Conservation (phyloP, 2,113 vertebrate genomes). For the Aix galericulata region DNA sequence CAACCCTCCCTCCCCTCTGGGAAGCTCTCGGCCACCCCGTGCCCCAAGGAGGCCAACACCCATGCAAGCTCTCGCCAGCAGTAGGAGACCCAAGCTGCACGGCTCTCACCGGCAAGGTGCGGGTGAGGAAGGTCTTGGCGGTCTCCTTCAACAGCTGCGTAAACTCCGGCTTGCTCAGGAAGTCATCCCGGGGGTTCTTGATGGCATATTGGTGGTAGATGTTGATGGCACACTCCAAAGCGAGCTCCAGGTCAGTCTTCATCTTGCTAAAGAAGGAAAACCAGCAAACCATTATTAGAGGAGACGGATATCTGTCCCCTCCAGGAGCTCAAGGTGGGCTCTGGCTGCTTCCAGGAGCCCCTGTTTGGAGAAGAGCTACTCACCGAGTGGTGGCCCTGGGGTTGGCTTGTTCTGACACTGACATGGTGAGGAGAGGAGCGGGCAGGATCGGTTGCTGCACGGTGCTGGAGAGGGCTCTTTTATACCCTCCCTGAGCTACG, state of each 20-base stretch:
- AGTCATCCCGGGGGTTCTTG: neutral
- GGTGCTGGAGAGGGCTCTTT: neutral
- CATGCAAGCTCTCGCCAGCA: fast-evolving
- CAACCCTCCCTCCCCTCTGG: neutral
- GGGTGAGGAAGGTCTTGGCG: neutral
- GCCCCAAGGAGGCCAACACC: neutral
- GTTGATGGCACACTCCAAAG: neutral
- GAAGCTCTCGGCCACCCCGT: fast-evolving
- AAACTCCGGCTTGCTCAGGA: neutral
- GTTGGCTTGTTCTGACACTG: neutral
- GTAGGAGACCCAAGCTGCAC: neutral
- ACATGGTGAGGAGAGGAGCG: neutral
- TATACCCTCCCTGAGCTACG: neutral
- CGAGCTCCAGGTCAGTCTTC: neutral
- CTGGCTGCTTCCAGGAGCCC: neutral
- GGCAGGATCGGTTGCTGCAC: neutral
- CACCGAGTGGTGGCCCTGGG: neutral
- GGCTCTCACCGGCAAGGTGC: neutral
- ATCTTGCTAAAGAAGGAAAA: neutral
- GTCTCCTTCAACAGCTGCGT: neutral
- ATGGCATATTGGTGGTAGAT: neutral
- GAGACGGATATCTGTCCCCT: neutral
- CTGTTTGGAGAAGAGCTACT: neutral
- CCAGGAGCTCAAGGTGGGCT: neutral
- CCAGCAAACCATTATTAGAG: fast-evolving